Evolutionary conservation across 2,113 vertebrate species (phyloP).

Genomic region (Seriola aureovittata): DNA sequence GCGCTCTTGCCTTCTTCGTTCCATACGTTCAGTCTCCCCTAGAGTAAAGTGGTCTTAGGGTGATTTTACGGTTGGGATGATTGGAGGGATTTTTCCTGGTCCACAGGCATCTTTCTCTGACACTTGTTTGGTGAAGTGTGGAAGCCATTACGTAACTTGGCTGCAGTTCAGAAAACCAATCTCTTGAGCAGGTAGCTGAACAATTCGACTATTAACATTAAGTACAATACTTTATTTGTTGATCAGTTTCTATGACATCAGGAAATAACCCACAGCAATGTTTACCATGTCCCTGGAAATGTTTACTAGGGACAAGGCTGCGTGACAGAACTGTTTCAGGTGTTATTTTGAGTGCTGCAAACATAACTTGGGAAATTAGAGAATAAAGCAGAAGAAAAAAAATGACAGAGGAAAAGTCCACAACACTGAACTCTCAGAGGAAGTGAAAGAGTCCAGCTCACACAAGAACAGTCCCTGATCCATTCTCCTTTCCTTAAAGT

Average conservation of each 20-base stretch:
- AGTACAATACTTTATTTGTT: background rate
- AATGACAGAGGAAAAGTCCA: background rate
- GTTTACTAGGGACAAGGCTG: background rate
- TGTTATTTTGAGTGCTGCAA: background rate
- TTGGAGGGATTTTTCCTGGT: background rate
- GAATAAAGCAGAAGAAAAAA: background rate
- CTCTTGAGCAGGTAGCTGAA: background rate
- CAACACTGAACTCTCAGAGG: background rate
- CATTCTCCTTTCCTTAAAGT: background rate
- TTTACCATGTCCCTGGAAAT: background rate
- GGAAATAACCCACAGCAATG: background rate
- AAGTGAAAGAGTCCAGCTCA: background rate
- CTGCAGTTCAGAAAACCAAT: background rate
- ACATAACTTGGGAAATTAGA: background rate
- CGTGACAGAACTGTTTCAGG: too few species aligned
- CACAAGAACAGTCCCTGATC: background rate
- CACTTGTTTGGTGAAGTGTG: background rate
- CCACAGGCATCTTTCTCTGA: background rate
- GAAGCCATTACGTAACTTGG: background rate
- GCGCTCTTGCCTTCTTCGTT: background rate
- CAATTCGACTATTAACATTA: background rate
- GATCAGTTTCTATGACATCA: background rate
- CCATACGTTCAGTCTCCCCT: background rate
- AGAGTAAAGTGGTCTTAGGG: background rate
- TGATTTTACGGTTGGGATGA: conserved; percentile 14